These are phyloP conservation scores for Sinonovacula constricta DNA, from an alignment of 1,140 invertebrate species.

Conservation along the genomic window DNA sequence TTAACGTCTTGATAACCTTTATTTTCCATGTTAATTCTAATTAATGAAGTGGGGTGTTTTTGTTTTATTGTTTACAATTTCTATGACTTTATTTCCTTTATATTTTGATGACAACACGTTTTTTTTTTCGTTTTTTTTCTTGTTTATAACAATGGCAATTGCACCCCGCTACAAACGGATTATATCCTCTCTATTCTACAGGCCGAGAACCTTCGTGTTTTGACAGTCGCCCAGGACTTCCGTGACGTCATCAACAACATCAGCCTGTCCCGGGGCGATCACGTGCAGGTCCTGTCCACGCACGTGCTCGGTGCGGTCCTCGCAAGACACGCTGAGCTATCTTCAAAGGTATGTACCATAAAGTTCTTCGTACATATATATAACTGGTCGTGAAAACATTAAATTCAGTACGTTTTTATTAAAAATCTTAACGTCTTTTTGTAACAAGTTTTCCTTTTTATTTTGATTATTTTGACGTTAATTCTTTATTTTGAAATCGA, in stretches of 20 bases:
- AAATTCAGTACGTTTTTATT: too few species aligned
- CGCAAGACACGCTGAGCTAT: background rate
- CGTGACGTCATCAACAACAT: constrained; percentile 12
- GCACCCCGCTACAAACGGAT: too few species aligned
- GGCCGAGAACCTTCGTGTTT: constrained; percentile 19
- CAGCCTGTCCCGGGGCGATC: background rate
- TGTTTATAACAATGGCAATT: background rate
- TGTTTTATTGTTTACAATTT: background rate
- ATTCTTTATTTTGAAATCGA: too few species aligned
- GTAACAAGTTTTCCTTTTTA: too few species aligned
- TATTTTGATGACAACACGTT: background rate
- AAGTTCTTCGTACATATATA: too few species aligned
- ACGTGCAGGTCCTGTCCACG: constrained; percentile 10
- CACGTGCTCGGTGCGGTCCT: background rate
- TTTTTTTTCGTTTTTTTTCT: background rate
- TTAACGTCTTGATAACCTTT: too few species aligned
- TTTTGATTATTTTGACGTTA: too few species aligned
- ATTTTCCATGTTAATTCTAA: background rate
- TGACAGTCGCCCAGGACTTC: background rate
- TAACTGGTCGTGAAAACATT: too few species aligned
- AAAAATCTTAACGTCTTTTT: too few species aligned
- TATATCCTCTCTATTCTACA: too few species aligned
- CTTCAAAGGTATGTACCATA: too few species aligned
- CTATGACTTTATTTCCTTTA: background rate
- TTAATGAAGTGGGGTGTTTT: background rate